Percentiles rank a stretch among this genome's conserved stretches.
Conservation (phyloP, 2,888 invertebrate genomes). For the Sarcophaga variegata region DNA sequence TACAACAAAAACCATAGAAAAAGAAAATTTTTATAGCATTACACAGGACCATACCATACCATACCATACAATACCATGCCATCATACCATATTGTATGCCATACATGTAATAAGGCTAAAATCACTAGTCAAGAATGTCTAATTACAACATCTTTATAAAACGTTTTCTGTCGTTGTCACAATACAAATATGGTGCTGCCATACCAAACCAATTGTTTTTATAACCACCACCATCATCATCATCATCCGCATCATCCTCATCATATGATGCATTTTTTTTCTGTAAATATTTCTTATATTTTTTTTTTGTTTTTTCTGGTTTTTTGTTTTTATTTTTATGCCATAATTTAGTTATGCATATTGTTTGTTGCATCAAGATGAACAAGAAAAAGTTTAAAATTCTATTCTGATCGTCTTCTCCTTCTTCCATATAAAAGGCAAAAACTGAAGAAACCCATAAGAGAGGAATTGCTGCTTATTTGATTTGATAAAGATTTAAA, state of each 20-base stretch:
- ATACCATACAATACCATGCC: neutral
- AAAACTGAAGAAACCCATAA: neutral
- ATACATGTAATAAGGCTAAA: constrained; percentile 68
- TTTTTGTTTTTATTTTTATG: neutral
- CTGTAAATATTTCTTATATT: neutral
- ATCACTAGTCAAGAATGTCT: constrained; percentile 70
- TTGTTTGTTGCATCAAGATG: neutral
- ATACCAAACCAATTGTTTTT: neutral
- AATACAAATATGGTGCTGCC: constrained; percentile 62
- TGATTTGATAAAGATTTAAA: constrained; percentile 47
- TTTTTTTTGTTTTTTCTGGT: neutral
- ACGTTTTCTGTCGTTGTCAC: constrained; percentile 61
- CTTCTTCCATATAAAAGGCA: neutral
- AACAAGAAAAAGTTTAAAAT: neutral
- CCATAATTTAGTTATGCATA: constrained; percentile 22
- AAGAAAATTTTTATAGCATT: constrained; percentile 5
- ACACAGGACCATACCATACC: constrained; percentile 13
- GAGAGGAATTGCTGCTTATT: constrained; percentile 18
- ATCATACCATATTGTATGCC: constrained; percentile 47
- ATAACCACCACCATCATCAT: too few species aligned
- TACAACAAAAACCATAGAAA: constrained; percentile 20
- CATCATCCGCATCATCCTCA: too few species aligned
- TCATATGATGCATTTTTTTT: neutral
- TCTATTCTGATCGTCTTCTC: neutral
- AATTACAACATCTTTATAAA: constrained; percentile 70